A percentile compares a stretch with the other conserved stretches of the same genome.
phyloP scores from a whole-genome alignment of 2,888 invertebrate species.

The Campoplex nolae region DNA sequence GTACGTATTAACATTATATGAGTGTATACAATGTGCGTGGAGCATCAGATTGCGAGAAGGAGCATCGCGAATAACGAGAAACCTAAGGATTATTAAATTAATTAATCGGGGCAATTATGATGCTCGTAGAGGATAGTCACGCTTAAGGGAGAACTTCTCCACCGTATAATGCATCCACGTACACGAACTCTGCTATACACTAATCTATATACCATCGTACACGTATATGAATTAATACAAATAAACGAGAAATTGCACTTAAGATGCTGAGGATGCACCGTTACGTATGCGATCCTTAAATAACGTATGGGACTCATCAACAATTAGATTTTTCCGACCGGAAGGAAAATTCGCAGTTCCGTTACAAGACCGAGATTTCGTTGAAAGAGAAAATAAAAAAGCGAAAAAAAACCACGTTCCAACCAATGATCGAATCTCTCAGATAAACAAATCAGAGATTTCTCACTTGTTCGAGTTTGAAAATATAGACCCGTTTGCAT shows the following conservation, averaged over 20 bases:
- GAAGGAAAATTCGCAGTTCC: slow-evolving; percentile 34
- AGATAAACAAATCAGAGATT: too few species aligned
- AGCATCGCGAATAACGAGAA: slow-evolving; percentile 50
- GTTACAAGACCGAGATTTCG: slow-evolving; percentile 17
- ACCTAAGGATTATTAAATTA: slow-evolving; percentile 70
- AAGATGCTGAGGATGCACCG: slow-evolving; percentile 38
- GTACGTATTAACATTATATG: background rate
- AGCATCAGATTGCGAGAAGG: slow-evolving; percentile 53
- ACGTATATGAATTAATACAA: background rate
- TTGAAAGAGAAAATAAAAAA: slow-evolving; percentile 13
- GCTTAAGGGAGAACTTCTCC: slow-evolving; percentile 13
- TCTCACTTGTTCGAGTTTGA: too few species aligned
- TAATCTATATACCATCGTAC: background rate
- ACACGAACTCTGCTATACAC: slow-evolving; percentile 22
- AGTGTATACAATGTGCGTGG: slow-evolving; percentile 17
- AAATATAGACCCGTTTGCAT: background rate
- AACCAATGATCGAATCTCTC: background rate
- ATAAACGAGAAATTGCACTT: background rate
- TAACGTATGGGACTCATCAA: slow-evolving; percentile 13
- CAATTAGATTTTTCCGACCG: slow-evolving; percentile 39
- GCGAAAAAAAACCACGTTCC: background rate
- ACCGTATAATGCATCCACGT: slow-evolving; percentile 23
- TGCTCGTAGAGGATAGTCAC: slow-evolving; percentile 54
- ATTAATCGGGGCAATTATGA: slow-evolving; percentile 71
- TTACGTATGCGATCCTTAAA: slow-evolving; percentile 19